Evolutionary conservation across 2,797 vertebrate genomes (phyloP).

Genomic region (Emydoidea blandingii): DNA sequence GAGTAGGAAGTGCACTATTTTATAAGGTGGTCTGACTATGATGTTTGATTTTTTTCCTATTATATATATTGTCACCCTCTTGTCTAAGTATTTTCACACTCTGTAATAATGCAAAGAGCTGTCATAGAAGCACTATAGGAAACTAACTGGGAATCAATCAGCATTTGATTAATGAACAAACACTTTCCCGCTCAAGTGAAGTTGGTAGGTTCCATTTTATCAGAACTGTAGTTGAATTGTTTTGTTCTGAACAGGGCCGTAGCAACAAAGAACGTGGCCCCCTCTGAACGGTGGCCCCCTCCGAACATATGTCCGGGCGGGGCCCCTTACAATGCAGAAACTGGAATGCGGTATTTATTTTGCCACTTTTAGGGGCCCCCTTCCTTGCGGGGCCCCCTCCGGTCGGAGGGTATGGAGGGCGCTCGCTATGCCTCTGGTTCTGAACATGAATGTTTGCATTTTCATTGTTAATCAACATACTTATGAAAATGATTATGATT

Average conservation of each 20-base stretch:
- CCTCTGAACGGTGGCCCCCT: too few species aligned
- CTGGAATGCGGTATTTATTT: too few species aligned
- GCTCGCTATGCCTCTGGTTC: too few species aligned
- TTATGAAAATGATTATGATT: not conserved
- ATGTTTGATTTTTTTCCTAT: not conserved
- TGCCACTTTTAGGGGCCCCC: too few species aligned
- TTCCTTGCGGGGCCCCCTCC: too few species aligned
- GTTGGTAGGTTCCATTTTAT: slow-evolving; percentile 25
- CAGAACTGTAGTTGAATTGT: not conserved
- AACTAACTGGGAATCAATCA: slow-evolving; percentile 72
- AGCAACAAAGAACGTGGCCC: too few species aligned
- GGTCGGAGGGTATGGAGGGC: too few species aligned
- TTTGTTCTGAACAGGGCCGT: slow-evolving; percentile 38
- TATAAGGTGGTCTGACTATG: not conserved
- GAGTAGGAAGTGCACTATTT: not conserved
- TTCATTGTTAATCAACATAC: slow-evolving; percentile 33
- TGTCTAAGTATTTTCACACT: slow-evolving; percentile 57
- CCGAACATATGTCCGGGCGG: too few species aligned
- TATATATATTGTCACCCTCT: slow-evolving; percentile 26
- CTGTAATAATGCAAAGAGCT: slow-evolving; percentile 59
- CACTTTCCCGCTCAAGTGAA: slow-evolving; percentile 19
- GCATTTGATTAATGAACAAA: slow-evolving; percentile 70
- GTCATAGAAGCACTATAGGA: slow-evolving; percentile 59
- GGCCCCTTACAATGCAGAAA: too few species aligned
- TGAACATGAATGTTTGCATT: slow-evolving; percentile 8